These are phyloP conservation scores for Helobdella robusta DNA, from an alignment of 2,888 invertebrate species.

Conservation along the genomic window DNA sequence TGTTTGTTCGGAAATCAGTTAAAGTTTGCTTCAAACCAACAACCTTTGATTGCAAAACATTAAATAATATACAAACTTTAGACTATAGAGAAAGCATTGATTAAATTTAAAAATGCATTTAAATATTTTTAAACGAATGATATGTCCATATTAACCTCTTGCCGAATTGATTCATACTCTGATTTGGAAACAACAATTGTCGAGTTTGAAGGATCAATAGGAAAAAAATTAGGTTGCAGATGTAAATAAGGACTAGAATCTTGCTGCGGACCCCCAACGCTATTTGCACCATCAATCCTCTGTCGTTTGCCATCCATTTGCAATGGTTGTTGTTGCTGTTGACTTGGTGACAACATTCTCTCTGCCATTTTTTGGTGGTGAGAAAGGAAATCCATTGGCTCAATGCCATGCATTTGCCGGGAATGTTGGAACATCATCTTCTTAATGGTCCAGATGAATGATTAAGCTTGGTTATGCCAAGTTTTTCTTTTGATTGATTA, in stretches of 20 bases:
- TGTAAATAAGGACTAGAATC: constrained; percentile 22
- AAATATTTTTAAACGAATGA: no score
- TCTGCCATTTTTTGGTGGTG: constrained; percentile 29
- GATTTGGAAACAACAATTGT: constrained; percentile 29
- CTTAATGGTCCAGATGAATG: background rate
- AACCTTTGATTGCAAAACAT: background rate
- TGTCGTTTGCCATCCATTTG: constrained; percentile 23
- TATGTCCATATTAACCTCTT: constrained; percentile 25
- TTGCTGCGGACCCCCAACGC: constrained; percentile 20
- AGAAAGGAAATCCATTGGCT: constrained; percentile 29
- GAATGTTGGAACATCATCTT: constrained; percentile 30
- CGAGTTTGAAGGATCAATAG: constrained; percentile 25
- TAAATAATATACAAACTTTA: constrained; percentile 3
- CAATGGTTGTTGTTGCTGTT: constrained; percentile 21
- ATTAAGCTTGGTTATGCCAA: no score
- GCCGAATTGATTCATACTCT: constrained; percentile 28
- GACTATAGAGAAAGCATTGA: background rate
- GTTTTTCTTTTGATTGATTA: background rate
- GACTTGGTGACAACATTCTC: constrained; percentile 27
- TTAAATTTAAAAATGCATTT: no score
- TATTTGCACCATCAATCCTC: constrained; percentile 24
- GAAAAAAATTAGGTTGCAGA: constrained; percentile 27
- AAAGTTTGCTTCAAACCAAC: constrained; percentile 26
- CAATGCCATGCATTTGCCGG: constrained; percentile 29
- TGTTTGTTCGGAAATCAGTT: constrained; percentile 26